Evolutionary conservation across 2,113 vertebrate genomes (phyloP).

Genomic region (Pardalotus punctatus): DNA sequence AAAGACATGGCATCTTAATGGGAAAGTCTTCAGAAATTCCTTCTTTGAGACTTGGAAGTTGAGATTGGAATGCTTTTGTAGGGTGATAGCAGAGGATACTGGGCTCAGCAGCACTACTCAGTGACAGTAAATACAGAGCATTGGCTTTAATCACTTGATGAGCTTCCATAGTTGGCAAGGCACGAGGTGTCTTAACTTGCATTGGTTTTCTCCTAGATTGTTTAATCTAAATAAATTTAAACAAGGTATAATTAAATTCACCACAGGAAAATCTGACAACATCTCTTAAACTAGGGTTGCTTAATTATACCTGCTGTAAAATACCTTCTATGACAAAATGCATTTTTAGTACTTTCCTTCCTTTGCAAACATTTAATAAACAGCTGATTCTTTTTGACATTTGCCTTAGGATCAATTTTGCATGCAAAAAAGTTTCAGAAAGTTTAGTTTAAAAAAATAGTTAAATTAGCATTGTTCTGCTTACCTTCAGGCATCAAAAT

Average conservation of each 20-base stretch:
- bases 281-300: not conserved
- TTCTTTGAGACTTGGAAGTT: conserved; percentile 95
- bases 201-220: conserved; percentile 94
- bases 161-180: conserved; percentile 97
- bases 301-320: not conserved
- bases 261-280: not conserved
- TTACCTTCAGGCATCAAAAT: not conserved
- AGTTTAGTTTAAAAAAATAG: not conserved
- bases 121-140: conserved; percentile 91
- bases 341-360: not conserved
- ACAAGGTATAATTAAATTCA: not conserved
- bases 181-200: conserved; percentile 94
- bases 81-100: conserved; percentile 94
- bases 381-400: not conserved
- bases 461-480: not conserved
- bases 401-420: not conserved
- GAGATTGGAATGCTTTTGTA: conserved; percentile 87
- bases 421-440: not conserved
- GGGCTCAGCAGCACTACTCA: conserved; percentile 96
- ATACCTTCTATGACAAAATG: not conserved
- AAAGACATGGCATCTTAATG: conserved; percentile 96
- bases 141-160: conserved; percentile 99
- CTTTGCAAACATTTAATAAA: not conserved
- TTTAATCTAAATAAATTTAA: conserved; percentile 82
- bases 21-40: conserved; percentile 93